Conservation (phyloP, 2,797 vertebrate species). For the Eulemur albifrons region DNA sequence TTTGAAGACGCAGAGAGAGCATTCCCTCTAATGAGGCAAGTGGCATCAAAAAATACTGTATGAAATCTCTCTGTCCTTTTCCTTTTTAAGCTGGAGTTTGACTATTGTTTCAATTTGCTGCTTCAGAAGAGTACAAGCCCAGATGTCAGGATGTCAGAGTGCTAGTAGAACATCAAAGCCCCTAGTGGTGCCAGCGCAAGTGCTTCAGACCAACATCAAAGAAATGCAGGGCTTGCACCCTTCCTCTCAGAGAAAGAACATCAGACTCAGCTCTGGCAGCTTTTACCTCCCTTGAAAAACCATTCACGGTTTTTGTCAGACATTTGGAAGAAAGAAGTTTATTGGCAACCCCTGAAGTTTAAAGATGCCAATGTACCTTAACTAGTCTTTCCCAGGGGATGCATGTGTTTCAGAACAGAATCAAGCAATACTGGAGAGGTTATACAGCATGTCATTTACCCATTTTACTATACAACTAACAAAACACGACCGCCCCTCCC, state of each 20-base stretch:
- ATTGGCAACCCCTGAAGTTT: conserved; percentile 24
- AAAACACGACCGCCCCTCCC: neutral
- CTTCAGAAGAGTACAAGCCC: conserved; percentile 55
- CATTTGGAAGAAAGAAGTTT: conserved; percentile 37
- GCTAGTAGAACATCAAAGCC: conserved; percentile 59
- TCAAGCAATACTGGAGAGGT: neutral
- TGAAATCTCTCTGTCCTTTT: conserved; percentile 10
- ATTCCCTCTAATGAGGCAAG: conserved; percentile 20
- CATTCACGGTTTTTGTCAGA: neutral
- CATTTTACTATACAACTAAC: neutral
- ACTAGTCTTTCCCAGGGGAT: neutral
- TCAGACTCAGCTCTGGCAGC: conserved; percentile 10
- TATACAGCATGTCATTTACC: neutral
- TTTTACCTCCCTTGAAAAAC: conserved; percentile 54
- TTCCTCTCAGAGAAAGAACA: conserved; percentile 49
- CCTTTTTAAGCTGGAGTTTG: conserved; percentile 18
- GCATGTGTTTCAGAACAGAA: neutral
- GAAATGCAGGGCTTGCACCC: neutral
- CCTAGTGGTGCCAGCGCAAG: neutral
- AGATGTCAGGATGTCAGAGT: conserved; percentile 59
- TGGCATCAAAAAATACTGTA: conserved; percentile 33
- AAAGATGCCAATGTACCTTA: neutral
- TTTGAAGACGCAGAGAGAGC: conserved; percentile 6
- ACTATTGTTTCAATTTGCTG: conserved; percentile 65
- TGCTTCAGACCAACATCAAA: conserved; percentile 57